Conservation (phyloP, 2,888 invertebrate species). For the Oscheius sp. region DNA sequence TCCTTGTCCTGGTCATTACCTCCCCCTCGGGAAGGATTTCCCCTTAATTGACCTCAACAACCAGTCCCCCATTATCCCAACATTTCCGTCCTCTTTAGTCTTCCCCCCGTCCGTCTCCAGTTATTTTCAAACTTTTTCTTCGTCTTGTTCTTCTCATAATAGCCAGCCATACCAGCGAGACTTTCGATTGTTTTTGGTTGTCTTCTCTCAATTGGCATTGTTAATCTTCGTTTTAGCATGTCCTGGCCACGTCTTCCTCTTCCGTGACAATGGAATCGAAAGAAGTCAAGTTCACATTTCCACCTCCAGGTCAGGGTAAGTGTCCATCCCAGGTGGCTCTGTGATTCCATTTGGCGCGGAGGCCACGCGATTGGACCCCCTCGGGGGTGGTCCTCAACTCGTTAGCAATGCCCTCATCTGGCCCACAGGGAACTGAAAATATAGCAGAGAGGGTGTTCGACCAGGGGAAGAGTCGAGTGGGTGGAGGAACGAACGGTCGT, state of each 20-base stretch:
- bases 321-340: slow-evolving; percentile 9
- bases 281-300: slow-evolving; percentile 22
- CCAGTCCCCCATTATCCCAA: background rate
- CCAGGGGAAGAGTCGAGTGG: background rate
- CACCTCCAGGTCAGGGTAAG: slow-evolving; percentile 4
- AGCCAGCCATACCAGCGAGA: background rate
- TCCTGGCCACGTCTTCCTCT: background rate
- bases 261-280: background rate
- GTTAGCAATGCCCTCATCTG: background rate
- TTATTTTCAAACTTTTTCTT: too few relatives aligned
- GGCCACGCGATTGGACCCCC: slow-evolving; percentile 16
- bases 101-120: background rate
- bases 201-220: background rate
- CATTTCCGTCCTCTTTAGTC: slow-evolving; percentile 1
- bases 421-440: slow-evolving; percentile 5
- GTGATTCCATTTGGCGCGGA: slow-evolving; percentile 23
- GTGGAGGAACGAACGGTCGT: background rate
- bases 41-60: slow-evolving; percentile 8
- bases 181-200: background rate
- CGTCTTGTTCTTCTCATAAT: background rate
- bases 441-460: background rate
- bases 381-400: slow-evolving; percentile 4
- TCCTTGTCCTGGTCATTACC: background rate
- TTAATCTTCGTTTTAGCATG: background rate
- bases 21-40: background rate